Conservation (phyloP, 2,113 vertebrate genomes). For the Mungos mungo region DNA sequence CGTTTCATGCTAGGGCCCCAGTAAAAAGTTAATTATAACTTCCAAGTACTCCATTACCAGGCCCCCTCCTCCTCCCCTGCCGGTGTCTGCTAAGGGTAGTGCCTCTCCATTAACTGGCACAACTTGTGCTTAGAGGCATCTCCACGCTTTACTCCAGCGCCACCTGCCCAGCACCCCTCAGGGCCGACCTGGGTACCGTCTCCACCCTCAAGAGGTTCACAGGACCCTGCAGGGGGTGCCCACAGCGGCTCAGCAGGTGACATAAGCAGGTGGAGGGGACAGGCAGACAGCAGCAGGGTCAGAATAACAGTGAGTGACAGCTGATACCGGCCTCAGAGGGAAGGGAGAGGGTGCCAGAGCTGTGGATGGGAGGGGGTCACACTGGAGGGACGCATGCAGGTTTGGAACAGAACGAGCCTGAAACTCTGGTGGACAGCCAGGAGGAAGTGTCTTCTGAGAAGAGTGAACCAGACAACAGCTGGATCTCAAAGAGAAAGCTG, state of each 20-base stretch:
- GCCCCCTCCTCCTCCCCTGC: slow-evolving; percentile 12
- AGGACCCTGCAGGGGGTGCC: background rate
- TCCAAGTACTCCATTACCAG: slow-evolving; percentile 40
- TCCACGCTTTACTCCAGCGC: fast-evolving
- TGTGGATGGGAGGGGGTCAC: background rate
- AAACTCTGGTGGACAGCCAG: background rate
- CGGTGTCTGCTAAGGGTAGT: background rate
- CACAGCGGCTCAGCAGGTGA: background rate
- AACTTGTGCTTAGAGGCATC: fast-evolving
- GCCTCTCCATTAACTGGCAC: background rate
- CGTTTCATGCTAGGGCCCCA: background rate
- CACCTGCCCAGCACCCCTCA: fast-evolving
- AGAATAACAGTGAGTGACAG: fast-evolving
- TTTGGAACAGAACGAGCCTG: fast-evolving
- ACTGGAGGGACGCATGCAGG: fast-evolving
- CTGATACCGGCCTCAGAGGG: background rate
- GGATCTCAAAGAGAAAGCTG: background rate
- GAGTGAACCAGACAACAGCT: background rate
- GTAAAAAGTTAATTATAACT: slow-evolving; percentile 78
- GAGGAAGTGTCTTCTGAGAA: background rate
- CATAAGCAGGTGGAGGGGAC: background rate
- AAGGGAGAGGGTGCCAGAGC: too few species aligned
- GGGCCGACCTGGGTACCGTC: fast-evolving
- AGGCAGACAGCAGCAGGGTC: background rate
- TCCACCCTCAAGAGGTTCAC: background rate